Conservation (phyloP, 1,140 invertebrate species). For the Temnothorax longispinosus region DNA sequence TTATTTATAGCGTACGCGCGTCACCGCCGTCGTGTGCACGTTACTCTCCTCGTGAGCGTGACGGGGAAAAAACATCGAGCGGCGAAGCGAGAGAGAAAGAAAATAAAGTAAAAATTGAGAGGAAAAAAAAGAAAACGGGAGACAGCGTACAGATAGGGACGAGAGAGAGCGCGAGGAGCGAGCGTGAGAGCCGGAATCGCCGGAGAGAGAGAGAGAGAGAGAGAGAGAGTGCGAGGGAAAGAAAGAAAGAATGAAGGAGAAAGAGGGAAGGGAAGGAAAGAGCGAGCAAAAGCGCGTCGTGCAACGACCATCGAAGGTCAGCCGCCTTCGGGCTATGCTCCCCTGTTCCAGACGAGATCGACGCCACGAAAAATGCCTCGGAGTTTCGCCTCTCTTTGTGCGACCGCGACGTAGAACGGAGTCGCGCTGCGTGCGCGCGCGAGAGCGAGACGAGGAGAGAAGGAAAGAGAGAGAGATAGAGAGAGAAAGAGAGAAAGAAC, state of each 20-base stretch:
- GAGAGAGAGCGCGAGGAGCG: not conserved
- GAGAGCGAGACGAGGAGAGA: not conserved
- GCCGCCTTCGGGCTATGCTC: conserved; percentile 66
- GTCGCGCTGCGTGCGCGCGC: conserved; percentile 21
- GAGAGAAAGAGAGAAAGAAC: not conserved
- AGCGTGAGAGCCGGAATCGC: no score
- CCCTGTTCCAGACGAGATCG: conserved; percentile 43
- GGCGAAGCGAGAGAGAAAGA: conserved; percentile 1
- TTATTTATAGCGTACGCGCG: conserved; percentile 83
- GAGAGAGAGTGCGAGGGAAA: not conserved
- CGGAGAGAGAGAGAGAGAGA: not conserved
- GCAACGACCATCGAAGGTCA: conserved; percentile 75
- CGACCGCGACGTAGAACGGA: not conserved
- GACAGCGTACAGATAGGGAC: conserved; percentile 8
- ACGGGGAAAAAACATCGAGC: conserved; percentile 12
- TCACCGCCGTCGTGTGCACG: conserved; percentile 65
- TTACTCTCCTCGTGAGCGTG: conserved; percentile 56
- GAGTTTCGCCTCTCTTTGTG: conserved; percentile 29
- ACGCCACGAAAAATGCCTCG: conserved; percentile 35
- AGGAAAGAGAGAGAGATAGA: not conserved
- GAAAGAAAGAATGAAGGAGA: not conserved
- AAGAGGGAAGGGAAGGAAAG: not conserved
- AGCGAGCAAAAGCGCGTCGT: conserved; percentile 65
- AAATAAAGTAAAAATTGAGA: conserved; percentile 20
- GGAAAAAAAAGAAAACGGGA: not conserved